Evolutionary conservation across 1,140 invertebrate species (phyloP).

Genomic region (Diachasmimorpha longicaudata): DNA sequence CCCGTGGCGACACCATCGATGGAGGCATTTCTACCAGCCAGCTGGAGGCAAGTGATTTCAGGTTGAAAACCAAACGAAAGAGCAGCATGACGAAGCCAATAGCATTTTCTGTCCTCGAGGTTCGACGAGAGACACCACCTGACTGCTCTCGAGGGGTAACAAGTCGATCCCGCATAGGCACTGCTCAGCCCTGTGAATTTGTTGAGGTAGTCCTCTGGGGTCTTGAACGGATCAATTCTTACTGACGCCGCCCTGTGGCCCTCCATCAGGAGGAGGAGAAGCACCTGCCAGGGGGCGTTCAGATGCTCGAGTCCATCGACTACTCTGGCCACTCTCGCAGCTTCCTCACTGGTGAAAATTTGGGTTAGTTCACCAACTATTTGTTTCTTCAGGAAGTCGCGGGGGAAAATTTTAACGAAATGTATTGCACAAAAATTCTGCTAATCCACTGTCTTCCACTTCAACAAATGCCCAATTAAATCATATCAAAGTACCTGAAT

Average conservation of each 20-base stretch:
- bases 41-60: constrained; percentile 71
- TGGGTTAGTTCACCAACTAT: background rate
- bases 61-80: constrained; percentile 75
- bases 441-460: too few species aligned
- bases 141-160: constrained; percentile 68
- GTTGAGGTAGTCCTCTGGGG: constrained; percentile 65
- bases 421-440: too few species aligned
- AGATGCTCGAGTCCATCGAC: constrained; percentile 55
- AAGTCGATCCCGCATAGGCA: constrained; percentile 69
- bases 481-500: too few species aligned
- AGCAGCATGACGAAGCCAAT: constrained; percentile 73
- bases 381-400: background rate
- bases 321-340: constrained; percentile 65
- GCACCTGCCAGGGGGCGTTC: constrained; percentile 60
- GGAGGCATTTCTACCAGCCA: constrained; percentile 65
- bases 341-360: constrained; percentile 58
- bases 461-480: too few species aligned
- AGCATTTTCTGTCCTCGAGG: constrained; percentile 74
- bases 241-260: constrained; percentile 47
- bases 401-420: too few species aligned
- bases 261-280: constrained; percentile 65
- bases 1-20: constrained; percentile 68
- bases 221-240: constrained; percentile 56
- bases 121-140: constrained; percentile 64
- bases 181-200: constrained; percentile 66